A percentile compares a stretch with the other conserved stretches of the same genome.
These are phyloP conservation scores for Calosoma granatense DNA, from an alignment of 1,140 invertebrate species.

Conservation along the genomic window DNA sequence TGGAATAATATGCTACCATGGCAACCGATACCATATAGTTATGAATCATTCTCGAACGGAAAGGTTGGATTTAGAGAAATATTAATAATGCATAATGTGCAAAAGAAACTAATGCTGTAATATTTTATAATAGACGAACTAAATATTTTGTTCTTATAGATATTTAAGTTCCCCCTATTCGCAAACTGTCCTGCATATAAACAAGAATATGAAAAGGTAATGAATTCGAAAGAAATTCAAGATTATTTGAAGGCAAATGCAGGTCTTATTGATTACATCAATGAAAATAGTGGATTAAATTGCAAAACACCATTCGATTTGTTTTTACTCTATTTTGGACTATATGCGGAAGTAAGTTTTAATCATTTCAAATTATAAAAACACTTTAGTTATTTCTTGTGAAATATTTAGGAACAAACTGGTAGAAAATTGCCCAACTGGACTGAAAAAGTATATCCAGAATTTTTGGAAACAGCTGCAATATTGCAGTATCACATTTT, in stretches of 20 bases:
- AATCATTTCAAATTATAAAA: not conserved
- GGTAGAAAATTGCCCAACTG: not conserved
- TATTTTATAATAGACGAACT: not conserved
- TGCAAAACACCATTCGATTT: not conserved
- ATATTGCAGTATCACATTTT: not conserved
- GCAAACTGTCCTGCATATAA: not conserved
- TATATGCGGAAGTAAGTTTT: not conserved
- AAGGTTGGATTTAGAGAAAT: not conserved
- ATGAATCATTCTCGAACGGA: not conserved
- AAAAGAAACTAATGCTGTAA: too few species aligned
- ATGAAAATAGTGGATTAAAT: not conserved
- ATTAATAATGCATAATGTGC: not conserved
- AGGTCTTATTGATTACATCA: not conserved
- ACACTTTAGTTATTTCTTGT: not conserved
- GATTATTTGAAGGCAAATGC: not conserved
- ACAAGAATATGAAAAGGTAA: not conserved
- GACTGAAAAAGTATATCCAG: conserved; percentile 8
- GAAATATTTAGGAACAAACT: not conserved
- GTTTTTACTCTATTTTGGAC: not conserved
- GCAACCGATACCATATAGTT: conserved; percentile 32
- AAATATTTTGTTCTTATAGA: not conserved
- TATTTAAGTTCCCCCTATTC: not conserved
- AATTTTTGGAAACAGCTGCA: not conserved
- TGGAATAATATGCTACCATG: conserved; percentile 29
- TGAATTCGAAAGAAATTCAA: not conserved